Base-by-base conservation (phyloP, 2,797 vertebrate species). In the Chiloscyllium punctatum region DNA sequence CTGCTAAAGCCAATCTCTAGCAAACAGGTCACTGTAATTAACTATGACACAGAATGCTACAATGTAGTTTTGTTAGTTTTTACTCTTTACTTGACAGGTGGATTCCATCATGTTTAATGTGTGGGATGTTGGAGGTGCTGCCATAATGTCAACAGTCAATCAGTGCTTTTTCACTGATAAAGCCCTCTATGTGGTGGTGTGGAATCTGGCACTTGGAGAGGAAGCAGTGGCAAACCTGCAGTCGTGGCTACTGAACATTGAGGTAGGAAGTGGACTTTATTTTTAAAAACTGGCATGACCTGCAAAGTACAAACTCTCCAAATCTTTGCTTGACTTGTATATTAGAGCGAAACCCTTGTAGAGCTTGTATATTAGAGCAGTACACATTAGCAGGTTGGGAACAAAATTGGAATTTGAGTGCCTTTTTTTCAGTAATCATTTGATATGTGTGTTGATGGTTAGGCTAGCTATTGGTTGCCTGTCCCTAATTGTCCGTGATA, bases 81-180 rank as follows among this genome's bases (percentile, higher is more conserved):
- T 96, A 66, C 95, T 90, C 79, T 95, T 96, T 96, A 95, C 97
- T 97, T 97, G 97, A 97, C 98, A 99, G 99, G 97, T 98, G 95
- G 99, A 99, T 96, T 98, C 98, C 0, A 98, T 99, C 96, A 97
- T 97, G 95, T 99, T 99, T 97, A 98, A 98, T 9, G 98, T 99
- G 96, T 99, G 99, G 99, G 99, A 99, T 97, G 98, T 99, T 0
- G 99, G 99, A 3, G 99, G 99, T 42, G 98, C 98, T 0, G 98
- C 98, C 90, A 98, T 97, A 97, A 99, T 99, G 99, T 98, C 99
- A 94, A 99, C 99, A 0, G 98, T 99, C 96, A 99, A 99, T 97
- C 99, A 99, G 98, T 99, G 99, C 97, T 99, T 99, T 98, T 99
- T 99, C 98, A 99, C 99, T 0, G 99, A 99, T 97, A 99, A 99